phyloP scores from a whole-genome alignment of 2,888 invertebrate genomes.

The Parasteatoda lunata region DNA sequence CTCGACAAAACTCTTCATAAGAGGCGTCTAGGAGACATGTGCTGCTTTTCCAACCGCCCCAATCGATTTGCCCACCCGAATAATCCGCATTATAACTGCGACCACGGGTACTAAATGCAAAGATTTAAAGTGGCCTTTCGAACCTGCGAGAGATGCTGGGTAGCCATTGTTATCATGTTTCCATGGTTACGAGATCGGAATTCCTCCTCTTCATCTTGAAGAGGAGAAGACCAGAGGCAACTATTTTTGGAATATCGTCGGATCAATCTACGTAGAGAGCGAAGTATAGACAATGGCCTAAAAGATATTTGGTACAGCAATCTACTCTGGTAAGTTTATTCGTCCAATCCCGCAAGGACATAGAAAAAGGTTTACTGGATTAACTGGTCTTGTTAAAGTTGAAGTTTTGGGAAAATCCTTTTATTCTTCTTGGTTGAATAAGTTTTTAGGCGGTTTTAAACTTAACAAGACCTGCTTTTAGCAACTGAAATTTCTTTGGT shows the following conservation, averaged over 20 bases:
- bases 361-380: not conserved
- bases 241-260: conserved; percentile 47
- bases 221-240: conserved; percentile 12
- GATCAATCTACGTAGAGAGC: conserved; percentile 31
- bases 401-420: too few relatives aligned
- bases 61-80: conserved; percentile 34
- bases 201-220: conserved; percentile 9
- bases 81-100: conserved; percentile 29
- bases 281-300: conserved; percentile 7
- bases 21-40: not conserved
- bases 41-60: conserved; percentile 9
- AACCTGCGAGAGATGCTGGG: conserved; percentile 8
- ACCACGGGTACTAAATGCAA: conserved; percentile 35
- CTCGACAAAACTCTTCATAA: not conserved
- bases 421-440: too few relatives aligned
- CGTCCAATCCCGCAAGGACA: not conserved
- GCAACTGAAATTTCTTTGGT: too few relatives aligned
- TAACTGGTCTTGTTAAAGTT: not conserved
- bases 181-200: conserved; percentile 17
- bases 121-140: conserved; percentile 45
- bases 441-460: too few relatives aligned
- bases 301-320: conserved; percentile 25
- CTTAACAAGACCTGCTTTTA: too few relatives aligned
- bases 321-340: not conserved
- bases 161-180: conserved; percentile 46